Evolutionary conservation across 1,140 invertebrate species (phyloP).

Genomic region (Choristoneura fumiferana): DNA sequence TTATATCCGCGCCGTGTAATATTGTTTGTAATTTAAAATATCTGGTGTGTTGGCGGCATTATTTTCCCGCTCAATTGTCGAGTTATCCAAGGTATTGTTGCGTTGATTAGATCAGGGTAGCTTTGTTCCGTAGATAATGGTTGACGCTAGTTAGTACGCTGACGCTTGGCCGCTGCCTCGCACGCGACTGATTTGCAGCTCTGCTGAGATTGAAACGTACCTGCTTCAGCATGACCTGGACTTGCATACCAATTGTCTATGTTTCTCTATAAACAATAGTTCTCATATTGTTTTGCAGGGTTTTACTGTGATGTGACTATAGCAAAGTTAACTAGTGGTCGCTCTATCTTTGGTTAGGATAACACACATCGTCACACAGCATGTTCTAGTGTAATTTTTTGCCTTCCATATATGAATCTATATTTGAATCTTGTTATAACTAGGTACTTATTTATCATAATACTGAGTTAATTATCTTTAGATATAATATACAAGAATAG

Average conservation of each 20-base stretch:
- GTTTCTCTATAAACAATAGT: constrained; percentile 5
- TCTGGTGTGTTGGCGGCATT: constrained; percentile 57
- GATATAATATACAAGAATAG: neutral
- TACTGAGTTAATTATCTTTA: neutral
- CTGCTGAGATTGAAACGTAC: neutral
- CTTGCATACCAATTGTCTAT: constrained; percentile 8
- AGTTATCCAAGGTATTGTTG: constrained; percentile 70
- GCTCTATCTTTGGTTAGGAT: too few relatives aligned
- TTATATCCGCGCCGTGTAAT: constrained; percentile 68
- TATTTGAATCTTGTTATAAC: neutral
- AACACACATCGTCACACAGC: too few relatives aligned
- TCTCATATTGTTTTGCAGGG: too few relatives aligned
- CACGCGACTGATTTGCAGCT: constrained; percentile 40
- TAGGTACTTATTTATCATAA: neutral
- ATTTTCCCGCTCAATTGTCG: constrained; percentile 65
- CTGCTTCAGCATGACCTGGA: constrained; percentile 1
- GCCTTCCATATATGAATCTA: neutral
- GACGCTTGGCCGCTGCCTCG: constrained; percentile 21
- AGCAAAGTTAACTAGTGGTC: too few relatives aligned
- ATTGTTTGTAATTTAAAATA: constrained; percentile 76
- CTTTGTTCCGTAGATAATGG: constrained; percentile 63
- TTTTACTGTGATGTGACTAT: too few relatives aligned
- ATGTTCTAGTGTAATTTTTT: too few relatives aligned
- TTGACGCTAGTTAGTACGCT: constrained; percentile 30
- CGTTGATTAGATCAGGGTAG: constrained; percentile 71